Evolutionary conservation across 2,888 invertebrate species (phyloP), one percentile per base, ranked within the genome.

Genomic region (Drosophila phalerata): DNA sequence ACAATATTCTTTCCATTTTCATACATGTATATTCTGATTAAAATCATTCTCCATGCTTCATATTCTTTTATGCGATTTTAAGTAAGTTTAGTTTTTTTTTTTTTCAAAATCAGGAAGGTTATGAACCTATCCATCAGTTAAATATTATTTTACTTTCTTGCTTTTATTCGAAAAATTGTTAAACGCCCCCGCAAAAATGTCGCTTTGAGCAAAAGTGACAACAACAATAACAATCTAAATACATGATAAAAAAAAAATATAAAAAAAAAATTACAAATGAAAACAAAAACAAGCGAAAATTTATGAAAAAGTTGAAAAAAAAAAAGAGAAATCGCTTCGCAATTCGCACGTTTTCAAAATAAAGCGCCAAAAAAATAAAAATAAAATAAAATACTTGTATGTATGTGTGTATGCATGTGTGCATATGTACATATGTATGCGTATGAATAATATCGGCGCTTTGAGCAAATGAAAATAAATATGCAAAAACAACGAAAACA

Each of bases 281-380:
- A 34, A 65, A 30, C 48, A 67, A 62, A 61, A 47, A 43, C 37
- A 47, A 47, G 22, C 48, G n/a, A 76, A 55, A 51, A 43, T 38
- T 60, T 25, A 6, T 34, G 32, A 43, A 57, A 57, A 37, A 55
- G 34, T 34, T 43, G 43, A 22, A 55, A 69, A 72, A 22, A 55
- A 69, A 72, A 72, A 81, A 82, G 79, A 76, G 82, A 81, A 85
- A 85, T 82, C 76, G 62, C 47, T 82, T 63, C 25, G 57, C 42
- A 68, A 70, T 85, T 71, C 47, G 67, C 73, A 70, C 66, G 69
- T 74, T 82, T 85, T 61, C 38, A 57, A 81, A 84, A 67, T 64
- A 63, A 77, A 63, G 58, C 53, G 57, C 8, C 49, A 61, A 71
- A 17, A 22, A 49, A 28, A 42, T 19, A 34, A 43, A 45, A 28